phyloP scores from a whole-genome alignment of 92 coral and sea anemone genomes.

The Siderastrea radians region DNA sequence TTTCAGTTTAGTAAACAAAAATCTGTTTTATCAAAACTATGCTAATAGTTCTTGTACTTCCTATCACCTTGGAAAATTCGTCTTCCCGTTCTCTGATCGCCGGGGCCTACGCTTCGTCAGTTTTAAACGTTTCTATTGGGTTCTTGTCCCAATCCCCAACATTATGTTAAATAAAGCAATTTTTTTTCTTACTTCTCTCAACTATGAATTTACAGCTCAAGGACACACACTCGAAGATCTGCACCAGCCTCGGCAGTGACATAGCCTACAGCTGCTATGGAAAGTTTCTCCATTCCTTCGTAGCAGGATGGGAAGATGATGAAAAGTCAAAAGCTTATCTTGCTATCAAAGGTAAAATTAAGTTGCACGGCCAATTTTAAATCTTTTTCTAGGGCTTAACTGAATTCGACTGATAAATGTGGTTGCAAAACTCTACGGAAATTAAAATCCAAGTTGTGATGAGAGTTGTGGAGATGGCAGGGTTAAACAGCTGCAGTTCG shows the following conservation, averaged over 20 bases:
- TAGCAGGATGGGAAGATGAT: conserved; percentile 99
- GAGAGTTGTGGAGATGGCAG: too few species aligned
- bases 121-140: neutral
- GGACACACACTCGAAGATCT: conserved; percentile 92
- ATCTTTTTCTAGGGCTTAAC: too few species aligned
- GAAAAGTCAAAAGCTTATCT: conserved; percentile 91
- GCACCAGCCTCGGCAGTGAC: conserved; percentile 92
- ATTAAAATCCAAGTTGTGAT: too few species aligned
- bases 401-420: neutral
- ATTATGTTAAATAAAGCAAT: too few species aligned
- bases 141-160: neutral
- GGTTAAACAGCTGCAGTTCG: too few species aligned
- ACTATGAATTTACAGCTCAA: conserved; percentile 60
- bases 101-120: too few species aligned
- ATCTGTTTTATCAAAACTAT: too few species aligned
- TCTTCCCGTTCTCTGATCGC: too few species aligned
- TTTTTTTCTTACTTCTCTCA: too few species aligned
- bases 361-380: neutral
- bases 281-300: conserved; percentile 91
- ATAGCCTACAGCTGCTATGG: conserved; percentile 99
- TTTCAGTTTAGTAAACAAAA: too few species aligned
- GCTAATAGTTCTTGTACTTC: too few species aligned
- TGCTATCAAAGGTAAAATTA: conserved; percentile 90
- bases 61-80: too few species aligned
- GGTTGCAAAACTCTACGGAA: neutral